Evolutionary conservation across 2,888 invertebrate species (phyloP), one percentile per base, ranked within the genome.

Genomic region (Torymus texanus): DNA sequence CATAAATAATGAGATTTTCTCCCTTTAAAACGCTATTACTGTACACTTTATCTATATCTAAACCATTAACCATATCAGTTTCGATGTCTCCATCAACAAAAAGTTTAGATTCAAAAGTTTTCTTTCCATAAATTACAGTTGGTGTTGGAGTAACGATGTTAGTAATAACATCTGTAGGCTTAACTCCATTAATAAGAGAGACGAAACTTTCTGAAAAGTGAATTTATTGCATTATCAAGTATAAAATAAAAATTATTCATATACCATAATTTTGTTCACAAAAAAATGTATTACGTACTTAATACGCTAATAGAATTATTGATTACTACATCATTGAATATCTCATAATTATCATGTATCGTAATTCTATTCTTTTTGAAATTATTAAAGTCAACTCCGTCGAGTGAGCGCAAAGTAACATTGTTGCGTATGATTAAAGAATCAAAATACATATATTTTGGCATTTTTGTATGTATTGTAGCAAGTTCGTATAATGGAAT

Each of bases 321-420:
- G 71, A 89, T 88, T 62, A 82, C 82, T 14, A 88, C 58, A 21
- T 87, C 79, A 8, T 75, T 75, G 24, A 53, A 71, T 53, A 86
- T 82, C 5, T 83, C 77, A 5, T 86, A 82, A 75, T 85, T 62
- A 14, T 78, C 82, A 12, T 82, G 24, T 3, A 85, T 75, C 3
- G 84, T 85, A 0, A 89, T 75, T 21, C 88, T 85, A 16, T 86
- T 70, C 0, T 76, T 75, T 1, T 84, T 41, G 70, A 89, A 89
- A 13, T 85, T 78, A 56, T 88, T 81, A n/a, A 89, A 84, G 12
- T 86, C 72, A 14, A 88, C 70, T 0, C 82, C 84, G 72, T 89
- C 87, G 5, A 89, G 68, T 50, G 79, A 80, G 11, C 83, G 56
- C 4, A 86, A 41, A 50, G 24, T 68, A 8, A 84, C 79, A 11